These are phyloP conservation scores for Oxyscelio sp. DNA, from an alignment of 2,888 invertebrate species.

Conservation along the genomic window DNA sequence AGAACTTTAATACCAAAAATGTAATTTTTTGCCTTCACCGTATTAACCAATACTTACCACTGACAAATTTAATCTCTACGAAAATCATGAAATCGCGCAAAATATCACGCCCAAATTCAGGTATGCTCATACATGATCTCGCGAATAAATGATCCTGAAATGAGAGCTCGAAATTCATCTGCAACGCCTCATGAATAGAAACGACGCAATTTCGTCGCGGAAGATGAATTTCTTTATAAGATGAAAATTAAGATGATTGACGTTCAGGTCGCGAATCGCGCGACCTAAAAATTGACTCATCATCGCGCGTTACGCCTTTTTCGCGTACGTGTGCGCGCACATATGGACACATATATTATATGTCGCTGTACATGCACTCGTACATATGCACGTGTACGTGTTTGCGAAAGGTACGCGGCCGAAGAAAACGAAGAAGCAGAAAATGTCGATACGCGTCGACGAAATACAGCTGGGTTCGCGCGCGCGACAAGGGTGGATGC, in stretches of 20 bases:
- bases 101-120: no score
- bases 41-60: no score
- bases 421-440: constrained; percentile 27
- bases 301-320: constrained; percentile 17
- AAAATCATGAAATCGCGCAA: no score
- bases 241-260: constrained; percentile 67
- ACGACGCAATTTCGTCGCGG: constrained; percentile 51
- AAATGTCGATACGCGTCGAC: constrained; percentile 56
- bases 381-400: background rate
- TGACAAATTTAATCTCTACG: no score
- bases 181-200: constrained; percentile 62
- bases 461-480: constrained; percentile 30
- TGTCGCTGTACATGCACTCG: no score
- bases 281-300: constrained; percentile 69
- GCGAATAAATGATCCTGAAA: constrained; percentile 19
- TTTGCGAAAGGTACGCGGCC: constrained; percentile 8
- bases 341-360: no score
- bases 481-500: constrained; percentile 36
- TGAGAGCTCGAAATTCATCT: constrained; percentile 56
- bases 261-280: constrained; percentile 60
- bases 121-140: constrained; percentile 28
- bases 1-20: no score
- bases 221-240: constrained; percentile 60
- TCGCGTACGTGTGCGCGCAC: constrained; percentile 19
- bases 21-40: no score